Conservation (phyloP, 2,888 invertebrate genomes). For the Eupithecia tripunctaria region DNA sequence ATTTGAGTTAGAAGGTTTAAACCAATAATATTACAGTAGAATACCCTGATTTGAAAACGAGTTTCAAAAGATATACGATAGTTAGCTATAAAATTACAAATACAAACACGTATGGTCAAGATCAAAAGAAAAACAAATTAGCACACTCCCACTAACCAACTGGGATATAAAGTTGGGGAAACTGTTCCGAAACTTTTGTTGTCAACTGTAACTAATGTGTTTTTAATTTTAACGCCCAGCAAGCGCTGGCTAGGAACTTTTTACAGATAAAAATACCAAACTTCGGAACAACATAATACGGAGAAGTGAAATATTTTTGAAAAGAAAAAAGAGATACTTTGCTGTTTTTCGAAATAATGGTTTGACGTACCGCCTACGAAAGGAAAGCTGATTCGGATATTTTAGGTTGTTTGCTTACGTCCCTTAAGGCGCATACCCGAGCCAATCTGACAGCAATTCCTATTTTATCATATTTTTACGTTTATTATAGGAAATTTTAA, state of each 20-base stretch:
- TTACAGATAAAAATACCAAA: slow-evolving; percentile 14
- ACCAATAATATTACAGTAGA: not conserved
- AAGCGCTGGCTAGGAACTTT: slow-evolving; percentile 12
- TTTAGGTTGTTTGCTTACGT: not conserved
- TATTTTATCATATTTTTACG: too few species aligned
- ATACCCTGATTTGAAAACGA: not conserved
- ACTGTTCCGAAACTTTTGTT: slow-evolving; percentile 24
- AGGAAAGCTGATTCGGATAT: not conserved
- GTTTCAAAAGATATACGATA: not conserved
- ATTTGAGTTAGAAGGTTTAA: not conserved
- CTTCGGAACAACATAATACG: slow-evolving; percentile 7
- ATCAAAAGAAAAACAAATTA: slow-evolving; percentile 30
- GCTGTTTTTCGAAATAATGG: slow-evolving; percentile 57
- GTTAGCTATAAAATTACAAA: not conserved
- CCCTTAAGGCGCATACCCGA: too few species aligned
- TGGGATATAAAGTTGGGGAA: slow-evolving; percentile 25
- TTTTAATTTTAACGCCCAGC: slow-evolving; percentile 21
- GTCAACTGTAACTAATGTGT: slow-evolving; percentile 28
- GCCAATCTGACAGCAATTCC: too few species aligned
- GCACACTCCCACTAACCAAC: slow-evolving; percentile 20
- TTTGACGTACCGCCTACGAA: not conserved
- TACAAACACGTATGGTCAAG: slow-evolving; percentile 11
- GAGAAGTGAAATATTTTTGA: slow-evolving; percentile 21
- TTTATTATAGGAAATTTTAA: too few species aligned
- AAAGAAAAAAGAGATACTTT: slow-evolving; percentile 56